Evolutionary conservation across 2,797 vertebrate genomes (phyloP).

Genomic region (Manis javanica): DNA sequence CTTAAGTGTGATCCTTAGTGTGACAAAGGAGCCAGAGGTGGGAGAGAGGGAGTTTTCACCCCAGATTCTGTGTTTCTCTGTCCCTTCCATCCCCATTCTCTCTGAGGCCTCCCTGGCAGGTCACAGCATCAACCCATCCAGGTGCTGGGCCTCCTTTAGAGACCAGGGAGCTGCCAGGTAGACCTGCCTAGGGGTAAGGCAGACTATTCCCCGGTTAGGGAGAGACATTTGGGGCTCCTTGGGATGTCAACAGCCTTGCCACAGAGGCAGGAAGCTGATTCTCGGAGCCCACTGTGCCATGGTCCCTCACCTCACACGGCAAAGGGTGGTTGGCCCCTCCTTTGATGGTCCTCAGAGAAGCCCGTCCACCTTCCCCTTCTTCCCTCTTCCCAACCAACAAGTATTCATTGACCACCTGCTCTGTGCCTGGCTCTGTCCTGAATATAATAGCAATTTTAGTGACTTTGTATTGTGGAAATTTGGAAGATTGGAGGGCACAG

Average conservation of each 20-base stretch:
- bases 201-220: background rate
- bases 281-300: too few relatives aligned
- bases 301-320: background rate
- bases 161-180: too few relatives aligned
- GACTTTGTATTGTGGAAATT: background rate
- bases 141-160: background rate
- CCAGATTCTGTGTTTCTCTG: background rate
- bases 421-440: background rate
- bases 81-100: background rate
- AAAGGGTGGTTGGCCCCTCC: background rate
- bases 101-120: background rate
- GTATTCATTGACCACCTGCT: background rate
- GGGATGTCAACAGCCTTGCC: background rate
- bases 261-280: background rate
- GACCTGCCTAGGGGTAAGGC: background rate
- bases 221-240: background rate
- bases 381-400: background rate
- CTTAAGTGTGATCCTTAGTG: background rate
- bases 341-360: background rate
- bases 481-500: background rate
- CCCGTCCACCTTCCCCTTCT: too few relatives aligned
- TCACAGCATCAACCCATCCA: background rate
- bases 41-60: background rate
- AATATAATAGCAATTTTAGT: background rate
- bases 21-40: background rate